These are phyloP conservation scores for Planococcus citri DNA, from an alignment of 1,140 invertebrate species.

Conservation along the genomic window DNA sequence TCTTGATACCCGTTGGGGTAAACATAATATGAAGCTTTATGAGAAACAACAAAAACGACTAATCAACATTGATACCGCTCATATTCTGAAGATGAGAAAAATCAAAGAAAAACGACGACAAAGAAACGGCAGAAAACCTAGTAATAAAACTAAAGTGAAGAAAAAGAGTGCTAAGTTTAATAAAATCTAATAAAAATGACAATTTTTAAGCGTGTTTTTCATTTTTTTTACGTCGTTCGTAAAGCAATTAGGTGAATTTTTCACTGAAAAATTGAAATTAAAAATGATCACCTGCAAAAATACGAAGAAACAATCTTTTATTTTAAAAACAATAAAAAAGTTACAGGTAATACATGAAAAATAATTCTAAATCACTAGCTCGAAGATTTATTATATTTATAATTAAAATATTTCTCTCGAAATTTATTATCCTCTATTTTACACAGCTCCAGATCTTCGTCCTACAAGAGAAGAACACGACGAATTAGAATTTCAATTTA, in stretches of 20 bases:
- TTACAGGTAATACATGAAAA: too few species aligned
- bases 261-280: too few species aligned
- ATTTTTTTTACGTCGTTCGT: too few species aligned
- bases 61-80: slow-evolving; percentile 26
- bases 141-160: slow-evolving; percentile 24
- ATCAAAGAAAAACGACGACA: slow-evolving; percentile 28
- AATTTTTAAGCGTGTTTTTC: too few species aligned
- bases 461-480: not conserved
- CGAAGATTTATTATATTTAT: not conserved
- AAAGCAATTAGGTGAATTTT: too few species aligned
- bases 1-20: slow-evolving; percentile 28
- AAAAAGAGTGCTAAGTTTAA: slow-evolving; percentile 25
- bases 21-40: slow-evolving; percentile 28
- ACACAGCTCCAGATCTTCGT: not conserved
- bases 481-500: not conserved
- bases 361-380: not conserved
- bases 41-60: slow-evolving; percentile 25
- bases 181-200: slow-evolving; percentile 22
- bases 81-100: slow-evolving; percentile 29
- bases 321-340: too few species aligned
- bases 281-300: too few species aligned
- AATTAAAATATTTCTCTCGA: slow-evolving; percentile 6
- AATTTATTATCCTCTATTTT: not conserved
- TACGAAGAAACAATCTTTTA: too few species aligned
- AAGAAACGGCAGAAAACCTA: slow-evolving; percentile 27